phyloP scores from a whole-genome alignment of 2,888 invertebrate species.

The Cotesia congregata region DNA sequence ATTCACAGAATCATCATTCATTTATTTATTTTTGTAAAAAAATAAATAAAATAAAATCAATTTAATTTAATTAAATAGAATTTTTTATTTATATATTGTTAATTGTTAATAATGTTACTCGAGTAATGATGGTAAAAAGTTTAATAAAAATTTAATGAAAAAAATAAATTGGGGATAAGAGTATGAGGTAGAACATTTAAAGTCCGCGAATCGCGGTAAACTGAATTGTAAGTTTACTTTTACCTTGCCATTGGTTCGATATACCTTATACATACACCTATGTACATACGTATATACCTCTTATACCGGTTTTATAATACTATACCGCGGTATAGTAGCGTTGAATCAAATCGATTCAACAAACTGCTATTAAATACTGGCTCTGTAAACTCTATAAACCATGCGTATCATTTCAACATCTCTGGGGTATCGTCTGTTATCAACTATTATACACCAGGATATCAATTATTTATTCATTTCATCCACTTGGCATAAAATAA shows the following conservation, averaged over 20 bases:
- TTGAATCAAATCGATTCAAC: constrained; percentile 61
- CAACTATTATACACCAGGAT: neutral
- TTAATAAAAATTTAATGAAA: neutral
- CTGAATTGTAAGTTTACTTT: constrained; percentile 61
- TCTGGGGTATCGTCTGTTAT: neutral
- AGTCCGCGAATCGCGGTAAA: constrained; percentile 55
- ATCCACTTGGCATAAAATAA: neutral
- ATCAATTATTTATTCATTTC: neutral
- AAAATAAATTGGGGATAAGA: neutral
- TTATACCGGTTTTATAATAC: constrained; percentile 44
- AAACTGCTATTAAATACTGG: constrained; percentile 34
- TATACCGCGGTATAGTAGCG: constrained; percentile 48
- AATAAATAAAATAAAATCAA: neutral
- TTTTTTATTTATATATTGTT: no score
- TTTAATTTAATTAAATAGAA: neutral
- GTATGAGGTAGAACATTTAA: constrained; percentile 42
- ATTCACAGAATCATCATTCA: neutral
- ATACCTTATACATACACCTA: constrained; percentile 48
- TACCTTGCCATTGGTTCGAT: constrained; percentile 62
- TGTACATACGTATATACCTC: constrained; percentile 55
- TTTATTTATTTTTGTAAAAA: neutral
- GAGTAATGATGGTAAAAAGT: no score
- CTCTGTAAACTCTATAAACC: constrained; percentile 41
- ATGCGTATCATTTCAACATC: constrained; percentile 1
- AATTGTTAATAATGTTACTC: no score